Evolutionary conservation across 2,888 invertebrate genomes (phyloP).

Genomic region (Theodoxus fluviatilis): DNA sequence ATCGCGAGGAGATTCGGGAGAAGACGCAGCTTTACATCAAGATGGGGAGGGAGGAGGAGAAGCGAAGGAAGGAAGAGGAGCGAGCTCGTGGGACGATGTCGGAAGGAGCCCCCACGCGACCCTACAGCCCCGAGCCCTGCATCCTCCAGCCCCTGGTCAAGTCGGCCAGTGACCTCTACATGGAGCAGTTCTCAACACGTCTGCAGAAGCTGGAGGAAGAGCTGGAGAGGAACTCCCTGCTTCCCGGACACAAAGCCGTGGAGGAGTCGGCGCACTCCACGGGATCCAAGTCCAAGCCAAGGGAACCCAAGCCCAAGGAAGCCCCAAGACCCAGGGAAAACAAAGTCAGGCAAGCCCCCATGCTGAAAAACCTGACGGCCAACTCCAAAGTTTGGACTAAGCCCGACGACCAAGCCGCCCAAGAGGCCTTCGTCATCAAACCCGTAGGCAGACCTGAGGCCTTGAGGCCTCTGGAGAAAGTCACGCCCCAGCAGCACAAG

Average conservation of each 20-base stretch:
- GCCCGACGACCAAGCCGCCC: slow-evolving; percentile 21
- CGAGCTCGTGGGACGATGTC: too few species aligned
- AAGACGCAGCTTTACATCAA: too few species aligned
- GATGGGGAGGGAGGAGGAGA: too few species aligned
- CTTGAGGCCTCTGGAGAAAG: slow-evolving; percentile 29
- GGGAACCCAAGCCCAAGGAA: background rate
- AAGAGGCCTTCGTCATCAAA: slow-evolving; percentile 28
- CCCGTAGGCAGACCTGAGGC: slow-evolving; percentile 24
- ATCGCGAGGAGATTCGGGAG: slow-evolving; percentile 34
- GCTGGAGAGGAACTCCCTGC: background rate
- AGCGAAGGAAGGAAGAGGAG: too few species aligned
- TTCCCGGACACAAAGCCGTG: too few species aligned
- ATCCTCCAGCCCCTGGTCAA: slow-evolving; percentile 35
- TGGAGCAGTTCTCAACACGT: slow-evolving; percentile 44
- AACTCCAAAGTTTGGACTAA: too few species aligned
- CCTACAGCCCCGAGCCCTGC: background rate
- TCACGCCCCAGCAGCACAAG: slow-evolving; percentile 28
- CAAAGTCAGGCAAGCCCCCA: too few species aligned
- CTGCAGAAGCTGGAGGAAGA: slow-evolving; percentile 28
- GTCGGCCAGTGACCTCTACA: slow-evolving; percentile 48
- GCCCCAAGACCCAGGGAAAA: background rate
- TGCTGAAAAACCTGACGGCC: too few species aligned
- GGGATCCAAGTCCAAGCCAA: slow-evolving; percentile 1
- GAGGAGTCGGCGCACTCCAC: background rate
- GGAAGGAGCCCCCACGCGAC: too few species aligned